Base-by-base conservation (phyloP, 1,140 invertebrate genomes). In the Aricia agestis region DNA sequence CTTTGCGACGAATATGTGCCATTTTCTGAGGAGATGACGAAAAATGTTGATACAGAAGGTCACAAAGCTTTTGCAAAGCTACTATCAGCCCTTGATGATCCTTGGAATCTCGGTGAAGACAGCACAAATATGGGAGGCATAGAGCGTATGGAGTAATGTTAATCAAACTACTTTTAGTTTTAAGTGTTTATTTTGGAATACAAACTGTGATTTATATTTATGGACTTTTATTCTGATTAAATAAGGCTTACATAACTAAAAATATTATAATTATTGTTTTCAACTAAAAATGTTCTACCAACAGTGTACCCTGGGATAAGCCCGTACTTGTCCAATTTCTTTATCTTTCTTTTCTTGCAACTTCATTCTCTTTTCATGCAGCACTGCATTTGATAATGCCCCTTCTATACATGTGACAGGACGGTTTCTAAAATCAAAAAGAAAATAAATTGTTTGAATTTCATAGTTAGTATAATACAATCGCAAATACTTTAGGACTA, bases 361-460 rank as follows among this genome's bases (percentile, higher is more conserved):
- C 57, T 84, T 85, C 72, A 92, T 81, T 63, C 90, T 75, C 72
- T 82, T 85, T 68, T 92, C 90, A 77, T 92, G 87, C 73, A 88
- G 81, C 11, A 92, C 88, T 17, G 87, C 90, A 80, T 92, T 92
- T 17, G 83, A 91, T 0, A 89, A 76, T 32, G 84, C 89, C 31
- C 89, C 92, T 80, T 92, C 92, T 42, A 92, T 88, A 67, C 92
- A 92, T 7, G 92, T 92, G 0, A 92, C 86, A 66, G 92, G 92
- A 6, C 87, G 87, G 63, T 83, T 84, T 67, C 90, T 92, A 73
- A 13, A 74, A 66, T 73, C 66, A 71, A 70, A 57, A n/a, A n/a
- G n/a, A n/a, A n/a, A n/a, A n/a, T n/a, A n/a, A n/a, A n/a, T n/a
- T n/a, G n/a, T n/a, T n/a, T n/a, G n/a, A n/a, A n/a, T n/a, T n/a